These are phyloP conservation scores for Ceuthmochares aereus DNA, from an alignment of 2,113 vertebrate genomes.

Conservation along the genomic window DNA sequence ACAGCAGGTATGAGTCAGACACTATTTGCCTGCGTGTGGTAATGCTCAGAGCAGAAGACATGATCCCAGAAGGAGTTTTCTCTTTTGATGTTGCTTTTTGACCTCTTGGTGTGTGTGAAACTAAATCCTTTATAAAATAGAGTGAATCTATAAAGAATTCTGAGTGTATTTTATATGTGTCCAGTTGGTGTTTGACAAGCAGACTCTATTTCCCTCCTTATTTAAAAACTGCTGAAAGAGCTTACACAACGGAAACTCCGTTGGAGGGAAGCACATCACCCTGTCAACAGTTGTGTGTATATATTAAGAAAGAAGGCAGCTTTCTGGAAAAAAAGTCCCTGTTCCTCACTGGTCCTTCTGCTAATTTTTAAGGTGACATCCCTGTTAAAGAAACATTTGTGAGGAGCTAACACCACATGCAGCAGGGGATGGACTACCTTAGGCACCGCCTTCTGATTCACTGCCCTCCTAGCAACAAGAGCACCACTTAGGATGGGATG, in stretches of 20 bases:
- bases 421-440: accelerated
- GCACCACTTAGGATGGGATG: too few species aligned
- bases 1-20: conserved; percentile 58
- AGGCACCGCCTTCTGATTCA: background rate
- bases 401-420: background rate
- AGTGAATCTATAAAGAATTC: conserved; percentile 34
- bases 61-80: conserved; percentile 62
- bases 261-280: background rate
- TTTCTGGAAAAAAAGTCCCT: background rate
- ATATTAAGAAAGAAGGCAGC: background rate
- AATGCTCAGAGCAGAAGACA: conserved; percentile 52
- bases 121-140: conserved; percentile 65
- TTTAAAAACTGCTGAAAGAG: conserved; percentile 30
- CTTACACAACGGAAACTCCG: background rate
- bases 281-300: background rate
- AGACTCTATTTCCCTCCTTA: conserved; percentile 10
- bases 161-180: conserved; percentile 57
- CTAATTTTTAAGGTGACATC: background rate
- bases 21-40: conserved; percentile 26
- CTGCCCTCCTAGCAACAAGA: accelerated
- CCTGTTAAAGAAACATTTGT: accelerated
- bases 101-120: conserved; percentile 72
- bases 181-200: conserved; percentile 67
- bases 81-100: conserved; percentile 78
- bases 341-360: background rate